Base-by-base conservation (phyloP, 35 echinoderm and acorn worm species). In the Ophioderma brevispina region DNA sequence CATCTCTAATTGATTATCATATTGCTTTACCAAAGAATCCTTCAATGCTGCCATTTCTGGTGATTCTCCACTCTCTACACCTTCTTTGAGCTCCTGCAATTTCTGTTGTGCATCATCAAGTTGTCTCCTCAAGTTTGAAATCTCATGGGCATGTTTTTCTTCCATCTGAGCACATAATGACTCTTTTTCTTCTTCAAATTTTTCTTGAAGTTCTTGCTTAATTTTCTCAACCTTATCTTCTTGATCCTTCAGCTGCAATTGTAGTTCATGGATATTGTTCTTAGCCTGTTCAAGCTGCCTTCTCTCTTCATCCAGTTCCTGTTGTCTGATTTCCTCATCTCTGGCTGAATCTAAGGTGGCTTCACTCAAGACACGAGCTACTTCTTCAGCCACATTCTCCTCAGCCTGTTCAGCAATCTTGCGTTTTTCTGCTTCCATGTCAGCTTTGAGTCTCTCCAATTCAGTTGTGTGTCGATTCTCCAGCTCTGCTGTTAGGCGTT, bases 1-100 rank as follows among this genome's bases (percentile, higher is more conserved):
- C 93, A 98, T 50, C 36, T 94, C 96, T 15, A 98, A 40, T 31
- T 90, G 90, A 30, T 85, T 92, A 55, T 98, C 96, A 41, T 98
- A 98, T 40, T 98, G 92, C n/a, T 87, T 78, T 32, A 92, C 80
- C 37, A 98, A 52, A 37, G 55, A 76, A 70, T 94, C 92, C 76
- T 91, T 98, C 86, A 98, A 84, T 0, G 33, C 77, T 80, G 89
- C 85, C 3, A 98, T 78, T 35, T 98, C 96, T 34, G 96, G 96
- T 1, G 96, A 89, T 31, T 88, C 87, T 46, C 96, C 96, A 52
- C 37, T 87, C 59, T 92, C 76, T 25, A 96, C 80, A 35, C 77
- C 87, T 23, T 93, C 87, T 40, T 42, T 85, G 19, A 96, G 84
- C 23, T 90, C 40, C 35, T 83, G 82, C 35, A 88, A 84, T 80